Evolutionary conservation across 2,888 invertebrate genomes (phyloP).

Genomic region (Lepidocyrtinus sp.): DNA sequence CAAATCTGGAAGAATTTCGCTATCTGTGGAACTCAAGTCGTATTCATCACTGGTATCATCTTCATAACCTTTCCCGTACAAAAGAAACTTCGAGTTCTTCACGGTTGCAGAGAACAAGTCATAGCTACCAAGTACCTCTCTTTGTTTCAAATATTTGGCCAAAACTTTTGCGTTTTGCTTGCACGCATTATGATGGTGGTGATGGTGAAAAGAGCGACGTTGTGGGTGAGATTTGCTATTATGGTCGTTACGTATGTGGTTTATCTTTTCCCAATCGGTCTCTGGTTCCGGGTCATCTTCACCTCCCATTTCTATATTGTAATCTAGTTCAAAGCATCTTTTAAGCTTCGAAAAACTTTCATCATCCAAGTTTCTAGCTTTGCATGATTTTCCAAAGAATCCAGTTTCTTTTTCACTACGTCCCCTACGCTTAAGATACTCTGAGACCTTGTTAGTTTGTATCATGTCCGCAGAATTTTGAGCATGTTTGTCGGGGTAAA

Average conservation of each 20-base stretch:
- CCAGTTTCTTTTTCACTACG: neutral
- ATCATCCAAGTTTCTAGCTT: neutral
- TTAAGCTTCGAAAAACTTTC: neutral
- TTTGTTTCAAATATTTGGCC: constrained; percentile 30
- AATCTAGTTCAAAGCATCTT: constrained; percentile 12
- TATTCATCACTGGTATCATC: neutral
- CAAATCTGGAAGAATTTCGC: constrained; percentile 5
- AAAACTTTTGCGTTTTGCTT: constrained; percentile 18
- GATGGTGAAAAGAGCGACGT: no score
- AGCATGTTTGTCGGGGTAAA: constrained; percentile 31
- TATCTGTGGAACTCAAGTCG: neutral
- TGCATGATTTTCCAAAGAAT: neutral
- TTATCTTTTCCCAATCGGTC: constrained; percentile 39
- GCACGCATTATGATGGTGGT: neutral
- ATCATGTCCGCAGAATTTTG: neutral
- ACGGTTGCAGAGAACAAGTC: constrained; percentile 32
- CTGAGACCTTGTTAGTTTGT: neutral
- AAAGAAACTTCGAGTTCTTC: constrained; percentile 11
- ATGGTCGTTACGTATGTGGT: neutral
- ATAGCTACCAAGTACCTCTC: constrained; percentile 36
- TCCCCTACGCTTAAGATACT: constrained; percentile 13
- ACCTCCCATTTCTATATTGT: neutral
- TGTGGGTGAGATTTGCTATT: no score
- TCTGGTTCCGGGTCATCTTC: neutral
- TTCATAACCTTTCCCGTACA: neutral